Conservation (phyloP, 2,113 vertebrate species). For the Miniopterus natalensis region DNA sequence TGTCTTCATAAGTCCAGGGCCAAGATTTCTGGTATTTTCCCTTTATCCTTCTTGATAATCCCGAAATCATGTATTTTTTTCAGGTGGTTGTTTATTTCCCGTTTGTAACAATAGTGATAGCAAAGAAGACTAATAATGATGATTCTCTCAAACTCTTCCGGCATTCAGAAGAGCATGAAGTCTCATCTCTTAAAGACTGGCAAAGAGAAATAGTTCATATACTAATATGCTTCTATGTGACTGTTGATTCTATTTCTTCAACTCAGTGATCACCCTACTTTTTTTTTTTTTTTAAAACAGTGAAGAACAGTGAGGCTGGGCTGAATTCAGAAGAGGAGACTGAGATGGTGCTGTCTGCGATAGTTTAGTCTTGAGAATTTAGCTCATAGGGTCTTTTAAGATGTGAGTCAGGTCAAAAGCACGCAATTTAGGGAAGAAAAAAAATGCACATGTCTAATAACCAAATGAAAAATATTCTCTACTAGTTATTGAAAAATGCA, state of each 20-base stretch:
- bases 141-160: not conserved
- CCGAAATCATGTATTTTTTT: not conserved
- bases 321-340: not conserved
- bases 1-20: not conserved
- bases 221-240: not conserved
- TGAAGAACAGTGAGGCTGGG: not conserved
- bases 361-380: not conserved
- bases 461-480: not conserved
- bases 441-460: not conserved
- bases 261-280: not conserved
- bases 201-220: not conserved
- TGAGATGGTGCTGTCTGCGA: not conserved
- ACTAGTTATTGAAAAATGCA: not conserved
- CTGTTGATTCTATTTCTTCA: not conserved
- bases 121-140: not conserved
- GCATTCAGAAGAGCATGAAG: not conserved
- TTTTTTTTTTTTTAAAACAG: not conserved
- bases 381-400: not conserved
- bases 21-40: not conserved
- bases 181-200: not conserved
- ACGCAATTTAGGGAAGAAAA: not conserved
- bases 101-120: not conserved
- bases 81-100: conserved; percentile 24
- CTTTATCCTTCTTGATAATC: not conserved
- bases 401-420: not conserved